Conservation (phyloP, 2,113 vertebrate genomes). For the Daubentonia madagascariensis region DNA sequence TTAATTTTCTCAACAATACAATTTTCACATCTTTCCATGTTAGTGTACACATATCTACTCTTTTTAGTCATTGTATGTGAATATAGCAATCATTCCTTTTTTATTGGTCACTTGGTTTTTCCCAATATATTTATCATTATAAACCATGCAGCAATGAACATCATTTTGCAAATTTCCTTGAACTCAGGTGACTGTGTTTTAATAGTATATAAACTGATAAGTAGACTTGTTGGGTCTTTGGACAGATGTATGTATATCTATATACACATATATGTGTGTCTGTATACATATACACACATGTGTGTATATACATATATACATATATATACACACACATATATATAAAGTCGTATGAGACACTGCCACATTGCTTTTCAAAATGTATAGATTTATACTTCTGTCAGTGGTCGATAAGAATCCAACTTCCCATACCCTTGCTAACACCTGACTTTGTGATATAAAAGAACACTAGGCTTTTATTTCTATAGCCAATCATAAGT, state of each 20-base stretch:
- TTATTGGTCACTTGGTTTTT: neutral
- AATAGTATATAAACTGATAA: neutral
- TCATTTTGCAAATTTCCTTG: neutral
- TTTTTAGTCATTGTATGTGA: neutral
- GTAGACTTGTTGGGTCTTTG: neutral
- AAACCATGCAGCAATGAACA: neutral
- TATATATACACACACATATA: neutral
- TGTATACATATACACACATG: no score
- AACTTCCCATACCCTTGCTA: neutral
- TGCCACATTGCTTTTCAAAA: neutral
- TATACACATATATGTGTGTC: neutral
- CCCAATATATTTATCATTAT: neutral
- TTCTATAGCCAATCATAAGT: neutral
- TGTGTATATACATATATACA: neutral
- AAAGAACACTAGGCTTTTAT: neutral
- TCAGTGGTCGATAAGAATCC: neutral
- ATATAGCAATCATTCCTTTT: neutral
- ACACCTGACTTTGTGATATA: neutral
- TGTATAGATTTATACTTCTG: neutral
- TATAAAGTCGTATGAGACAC: neutral
- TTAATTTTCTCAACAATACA: neutral
- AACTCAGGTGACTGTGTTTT: neutral
- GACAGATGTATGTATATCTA: neutral
- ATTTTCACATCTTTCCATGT: neutral
- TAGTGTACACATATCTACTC: neutral